Base-by-base conservation (phyloP, 2,113 vertebrate genomes). In the Vidua macroura region DNA sequence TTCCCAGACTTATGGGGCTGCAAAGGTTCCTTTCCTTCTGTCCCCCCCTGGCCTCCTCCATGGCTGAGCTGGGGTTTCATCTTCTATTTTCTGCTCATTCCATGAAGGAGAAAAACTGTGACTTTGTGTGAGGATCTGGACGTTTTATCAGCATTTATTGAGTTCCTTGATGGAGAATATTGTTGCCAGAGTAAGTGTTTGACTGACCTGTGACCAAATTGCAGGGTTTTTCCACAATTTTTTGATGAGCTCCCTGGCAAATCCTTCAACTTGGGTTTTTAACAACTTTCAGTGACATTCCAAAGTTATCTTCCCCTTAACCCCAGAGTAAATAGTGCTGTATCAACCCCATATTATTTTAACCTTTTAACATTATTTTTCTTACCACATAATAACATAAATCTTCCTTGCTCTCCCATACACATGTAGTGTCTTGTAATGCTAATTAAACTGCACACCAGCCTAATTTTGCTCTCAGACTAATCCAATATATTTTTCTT, bases 391-490 rank as follows among this genome's bases (percentile, higher is more conserved):
- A 51, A 83, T 58, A 46, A 93, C 83, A 80, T 96, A 96, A 96
- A 96, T 97, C 96, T 87, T 93, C 77, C 11, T 83, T 22, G 80
- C 86, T 88, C 77, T 75, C 37, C 95, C 86, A 37, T 95, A 92
- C 95, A 88, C 95, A 66, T 93, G 94, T 93, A 95, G 91, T 93
- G 30, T 93, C 96, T 96, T 96, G 96, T 97, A 96, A 93, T 87
- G 83, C 94, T 96, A 97, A 95, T 96, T 94, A 95, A 97, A 63
- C 91, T 83, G 94, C 92, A 44, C 92, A 33, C 80, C 44, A 37
- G 25, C 94, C 94, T 94, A 77, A 88, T 93, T 95, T 90, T 81
- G 68, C 94, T 90, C 94, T 94, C 73, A 15, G 85, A 44, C 95
- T 93, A 80, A 95, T 92, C 92, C 95, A 91, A 82, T 91, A 31